Evolutionary conservation across 2,797 vertebrate species (phyloP).

Genomic region (Gobionotothen gibberifrons): DNA sequence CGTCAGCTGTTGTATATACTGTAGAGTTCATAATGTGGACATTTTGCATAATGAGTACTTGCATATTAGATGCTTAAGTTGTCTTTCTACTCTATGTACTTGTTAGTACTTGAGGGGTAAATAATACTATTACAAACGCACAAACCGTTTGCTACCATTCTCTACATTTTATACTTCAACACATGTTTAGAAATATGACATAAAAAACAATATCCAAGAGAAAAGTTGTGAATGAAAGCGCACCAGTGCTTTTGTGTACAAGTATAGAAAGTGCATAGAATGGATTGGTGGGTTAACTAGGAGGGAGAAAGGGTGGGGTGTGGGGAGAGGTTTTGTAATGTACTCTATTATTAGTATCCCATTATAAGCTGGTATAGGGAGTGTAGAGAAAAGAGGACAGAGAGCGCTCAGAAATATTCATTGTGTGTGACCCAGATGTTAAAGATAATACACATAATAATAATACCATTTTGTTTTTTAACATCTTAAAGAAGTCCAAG

Average conservation of each 20-base stretch:
- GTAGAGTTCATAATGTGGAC: background rate
- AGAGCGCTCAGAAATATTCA: background rate
- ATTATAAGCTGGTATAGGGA: background rate
- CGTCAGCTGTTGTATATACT: too few species aligned
- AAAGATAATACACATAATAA: background rate
- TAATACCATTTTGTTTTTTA: background rate
- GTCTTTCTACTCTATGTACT: background rate
- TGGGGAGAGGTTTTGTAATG: slow-evolving; percentile 5
- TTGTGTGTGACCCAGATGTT: background rate
- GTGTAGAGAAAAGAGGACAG: background rate
- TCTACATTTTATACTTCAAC: background rate
- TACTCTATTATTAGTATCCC: slow-evolving; percentile 32
- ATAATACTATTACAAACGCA: background rate
- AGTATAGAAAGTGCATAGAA: slow-evolving; percentile 9
- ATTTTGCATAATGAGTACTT: background rate
- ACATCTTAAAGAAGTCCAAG: slow-evolving; percentile 18
- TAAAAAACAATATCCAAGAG: background rate
- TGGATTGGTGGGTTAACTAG: background rate
- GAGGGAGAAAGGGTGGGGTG: background rate
- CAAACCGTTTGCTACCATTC: background rate
- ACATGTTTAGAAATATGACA: background rate
- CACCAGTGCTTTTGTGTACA: background rate
- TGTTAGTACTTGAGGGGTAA: background rate
- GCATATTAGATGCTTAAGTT: background rate
- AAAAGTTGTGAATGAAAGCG: slow-evolving; percentile 33